Conservation (phyloP, 2,888 invertebrate species). For the Empis livida region DNA sequence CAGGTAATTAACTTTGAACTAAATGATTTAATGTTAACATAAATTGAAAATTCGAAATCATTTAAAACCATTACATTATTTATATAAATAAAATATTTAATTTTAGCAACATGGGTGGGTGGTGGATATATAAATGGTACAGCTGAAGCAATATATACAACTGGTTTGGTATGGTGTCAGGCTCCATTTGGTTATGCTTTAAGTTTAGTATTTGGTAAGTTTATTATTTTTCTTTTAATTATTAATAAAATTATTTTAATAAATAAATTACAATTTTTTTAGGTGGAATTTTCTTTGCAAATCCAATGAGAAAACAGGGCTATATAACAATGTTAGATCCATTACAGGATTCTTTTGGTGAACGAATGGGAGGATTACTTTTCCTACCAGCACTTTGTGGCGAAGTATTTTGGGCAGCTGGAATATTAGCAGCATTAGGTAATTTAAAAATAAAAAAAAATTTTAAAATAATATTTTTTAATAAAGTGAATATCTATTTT, state of each 20-base stretch:
- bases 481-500: background rate
- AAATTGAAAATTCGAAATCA: too few relatives aligned
- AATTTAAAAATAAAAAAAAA: too few relatives aligned
- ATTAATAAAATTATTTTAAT: background rate
- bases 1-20: conserved; percentile 46
- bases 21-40: too few relatives aligned
- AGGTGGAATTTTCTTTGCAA: conserved; percentile 97
- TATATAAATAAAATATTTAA: background rate
- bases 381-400: conserved; percentile 95
- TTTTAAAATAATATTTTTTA: background rate
- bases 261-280: too few relatives aligned
- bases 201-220: conserved; percentile 83
- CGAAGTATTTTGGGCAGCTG: conserved; percentile 98
- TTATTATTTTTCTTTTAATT: too few relatives aligned
- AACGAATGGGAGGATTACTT: conserved; percentile 92
- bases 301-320: conserved; percentile 93
- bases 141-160: conserved; percentile 90
- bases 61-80: too few relatives aligned
- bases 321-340: conserved; percentile 99
- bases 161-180: conserved; percentile 92
- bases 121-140: conserved; percentile 99
- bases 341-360: conserved; percentile 90
- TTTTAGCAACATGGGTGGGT: conserved; percentile 94
- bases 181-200: conserved; percentile 98
- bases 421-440: conserved; percentile 91